Evolutionary conservation across 2,888 invertebrate genomes (phyloP).

Genomic region (Leptopterna dolabrata): DNA sequence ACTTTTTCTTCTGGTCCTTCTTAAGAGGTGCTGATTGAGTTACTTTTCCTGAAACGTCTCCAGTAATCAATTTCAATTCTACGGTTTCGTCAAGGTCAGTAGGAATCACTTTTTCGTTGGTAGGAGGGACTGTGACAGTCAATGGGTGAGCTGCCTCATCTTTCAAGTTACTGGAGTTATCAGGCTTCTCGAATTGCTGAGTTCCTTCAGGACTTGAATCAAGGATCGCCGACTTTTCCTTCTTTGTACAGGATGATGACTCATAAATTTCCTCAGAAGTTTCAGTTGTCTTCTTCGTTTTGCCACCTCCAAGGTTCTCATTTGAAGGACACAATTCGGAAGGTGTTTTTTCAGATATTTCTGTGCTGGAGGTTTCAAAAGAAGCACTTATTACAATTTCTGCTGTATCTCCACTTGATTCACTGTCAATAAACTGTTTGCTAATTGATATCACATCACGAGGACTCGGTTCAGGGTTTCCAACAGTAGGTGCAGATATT

Average conservation of each 20-base stretch:
- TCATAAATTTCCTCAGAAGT: background rate
- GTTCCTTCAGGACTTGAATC: no score
- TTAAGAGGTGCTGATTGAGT: background rate
- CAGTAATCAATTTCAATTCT: background rate
- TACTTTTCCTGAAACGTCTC: no score
- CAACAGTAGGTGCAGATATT: background rate
- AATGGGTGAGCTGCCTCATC: no score
- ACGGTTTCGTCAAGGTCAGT: background rate
- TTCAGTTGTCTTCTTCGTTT: background rate
- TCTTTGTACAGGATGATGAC: background rate
- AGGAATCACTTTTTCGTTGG: background rate
- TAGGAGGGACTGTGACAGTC: background rate
- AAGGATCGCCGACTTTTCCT: background rate
- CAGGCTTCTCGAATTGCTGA: no score
- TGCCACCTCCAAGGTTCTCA: background rate
- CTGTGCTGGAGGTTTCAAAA: constrained; percentile 23
- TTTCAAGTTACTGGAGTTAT: no score
- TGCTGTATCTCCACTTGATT: constrained; percentile 27
- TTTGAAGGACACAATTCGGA: background rate
- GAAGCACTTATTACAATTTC: constrained; percentile 41
- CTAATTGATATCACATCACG: background rate
- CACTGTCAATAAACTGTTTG: constrained; percentile 38
- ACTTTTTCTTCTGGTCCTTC: background rate
- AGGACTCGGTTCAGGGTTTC: background rate
- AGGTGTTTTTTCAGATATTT: background rate